Percentiles rank a stretch among this genome's conserved stretches.
Conservation (phyloP, 2,888 invertebrate species). For the Drosophila siamana region DNA sequence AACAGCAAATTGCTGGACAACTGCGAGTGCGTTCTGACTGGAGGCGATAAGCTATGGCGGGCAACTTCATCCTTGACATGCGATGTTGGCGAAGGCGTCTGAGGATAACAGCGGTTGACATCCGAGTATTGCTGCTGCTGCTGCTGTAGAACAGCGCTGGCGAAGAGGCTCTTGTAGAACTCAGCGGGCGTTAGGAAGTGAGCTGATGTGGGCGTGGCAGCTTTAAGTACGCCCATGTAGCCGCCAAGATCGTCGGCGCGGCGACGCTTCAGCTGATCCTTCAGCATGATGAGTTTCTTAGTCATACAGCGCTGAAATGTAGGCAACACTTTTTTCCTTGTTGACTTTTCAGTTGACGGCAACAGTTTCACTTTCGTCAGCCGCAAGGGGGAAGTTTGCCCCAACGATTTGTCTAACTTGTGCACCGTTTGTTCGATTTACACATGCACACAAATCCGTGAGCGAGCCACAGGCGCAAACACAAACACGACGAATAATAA, state of each 20-base stretch:
- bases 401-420: slow-evolving; percentile 60
- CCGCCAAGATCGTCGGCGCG: slow-evolving; percentile 47
- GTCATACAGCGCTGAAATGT: slow-evolving; percentile 51
- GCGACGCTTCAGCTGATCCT: slow-evolving; percentile 66
- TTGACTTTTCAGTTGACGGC: neutral
- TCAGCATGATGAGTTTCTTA: slow-evolving; percentile 52
- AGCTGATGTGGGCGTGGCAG: slow-evolving; percentile 38
- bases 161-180: slow-evolving; percentile 92
- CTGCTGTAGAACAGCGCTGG: slow-evolving; percentile 88
- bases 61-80: slow-evolving; percentile 19
- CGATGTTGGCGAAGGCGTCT: slow-evolving; percentile 55
- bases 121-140: slow-evolving; percentile 81
- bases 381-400: slow-evolving; percentile 21
- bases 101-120: slow-evolving; percentile 40
- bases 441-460: slow-evolving; percentile 37
- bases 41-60: slow-evolving; percentile 12
- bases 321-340: slow-evolving; percentile 54
- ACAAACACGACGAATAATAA: slow-evolving; percentile 26
- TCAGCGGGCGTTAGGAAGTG: slow-evolving; percentile 90
- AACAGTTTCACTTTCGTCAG: slow-evolving; percentile 67
- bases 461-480: slow-evolving; percentile 23
- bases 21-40: slow-evolving; percentile 49
- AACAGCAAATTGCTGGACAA: slow-evolving; percentile 87
- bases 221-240: slow-evolving; percentile 54
- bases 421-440: slow-evolving; percentile 56